Evolutionary conservation across 2,797 vertebrate genomes (phyloP), one percentile per base, ranked within the genome.

Genomic region (Hypotaenidia okinawae): DNA sequence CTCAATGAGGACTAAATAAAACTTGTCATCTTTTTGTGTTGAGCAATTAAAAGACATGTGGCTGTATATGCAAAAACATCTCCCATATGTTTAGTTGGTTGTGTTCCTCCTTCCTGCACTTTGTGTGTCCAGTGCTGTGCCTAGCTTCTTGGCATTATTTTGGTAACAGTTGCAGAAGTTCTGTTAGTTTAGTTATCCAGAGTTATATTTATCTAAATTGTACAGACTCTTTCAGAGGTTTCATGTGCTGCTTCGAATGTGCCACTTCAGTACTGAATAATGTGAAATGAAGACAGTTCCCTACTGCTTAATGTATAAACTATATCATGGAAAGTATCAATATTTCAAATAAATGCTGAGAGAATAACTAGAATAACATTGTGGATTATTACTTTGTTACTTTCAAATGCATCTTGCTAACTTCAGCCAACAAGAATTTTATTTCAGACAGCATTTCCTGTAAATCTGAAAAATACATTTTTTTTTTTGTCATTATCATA

Each of bases 1-100:
- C 99, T 99, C 99, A 99, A 97, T 99, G 99, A 99, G 99, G 99
- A 99, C 98, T 99, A 97, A 97, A 96, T 96, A 90, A 98, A 98
- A 98, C 97, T 97, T 97, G 79, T 97, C 98, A 59, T 97, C 96
- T 98, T 98, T 98, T 98, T 98, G 98, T 98, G 98, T 97, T 98
- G 88, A 96, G 95, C 78, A 94, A 79, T 96, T 95, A 87, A 97
- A 45, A 97, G 95, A 94, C 89, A 78, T 82, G 95, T 98, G 97
- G 96, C 97, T 96, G 95, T 97, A 94, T 95, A 94, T 96, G 94
- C 96, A 96, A 96, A 97, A 74, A 87, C 59, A 78, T 92, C 95
- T 94, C 55, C 84, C 62, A 39, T 87, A 37, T 76, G 86, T 91
- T 95, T 89, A 58, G 33, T 91, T 96, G 84, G 89, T 85, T 82